Conservation (phyloP, 1,140 invertebrate species). For the Aethina tumida region DNA sequence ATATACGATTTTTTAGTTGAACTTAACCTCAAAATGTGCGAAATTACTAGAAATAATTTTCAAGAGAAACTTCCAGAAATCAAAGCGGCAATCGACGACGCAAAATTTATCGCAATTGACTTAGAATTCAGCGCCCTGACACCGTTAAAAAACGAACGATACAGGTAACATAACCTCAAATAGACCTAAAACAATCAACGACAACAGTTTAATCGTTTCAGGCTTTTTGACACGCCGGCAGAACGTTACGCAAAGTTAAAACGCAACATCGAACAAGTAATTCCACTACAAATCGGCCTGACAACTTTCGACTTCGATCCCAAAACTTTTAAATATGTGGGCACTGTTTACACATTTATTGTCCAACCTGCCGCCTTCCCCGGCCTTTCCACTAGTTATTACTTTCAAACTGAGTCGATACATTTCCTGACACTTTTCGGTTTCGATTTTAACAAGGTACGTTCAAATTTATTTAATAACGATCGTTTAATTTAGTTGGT, state of each 20-base stretch:
- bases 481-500: constrained; percentile 1
- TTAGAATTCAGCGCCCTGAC: constrained; percentile 31
- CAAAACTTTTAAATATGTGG: constrained; percentile 45
- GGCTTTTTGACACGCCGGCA: constrained; percentile 56
- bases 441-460: constrained; percentile 70
- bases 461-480: constrained; percentile 4
- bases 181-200: constrained; percentile 1
- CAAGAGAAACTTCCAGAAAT: constrained; percentile 21
- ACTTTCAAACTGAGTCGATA: constrained; percentile 50
- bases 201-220: constrained; percentile 36
- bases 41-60: constrained; percentile 28
- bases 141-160: constrained; percentile 18
- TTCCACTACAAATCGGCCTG: constrained; percentile 53
- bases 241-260: constrained; percentile 52
- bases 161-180: constrained; percentile 20
- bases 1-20: no score
- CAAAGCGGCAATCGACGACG: constrained; percentile 19
- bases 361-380: constrained; percentile 53
- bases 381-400: constrained; percentile 45
- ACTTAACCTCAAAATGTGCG: constrained; percentile 22
- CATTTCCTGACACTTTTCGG: constrained; percentile 53
- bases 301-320: constrained; percentile 48
- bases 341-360: constrained; percentile 55
- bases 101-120: constrained; percentile 28
- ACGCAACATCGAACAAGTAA: constrained; percentile 44